Percentiles rank a stretch among this genome's conserved stretches.
Conservation (phyloP, 2,113 vertebrate genomes). For the Hippolais icterina region DNA sequence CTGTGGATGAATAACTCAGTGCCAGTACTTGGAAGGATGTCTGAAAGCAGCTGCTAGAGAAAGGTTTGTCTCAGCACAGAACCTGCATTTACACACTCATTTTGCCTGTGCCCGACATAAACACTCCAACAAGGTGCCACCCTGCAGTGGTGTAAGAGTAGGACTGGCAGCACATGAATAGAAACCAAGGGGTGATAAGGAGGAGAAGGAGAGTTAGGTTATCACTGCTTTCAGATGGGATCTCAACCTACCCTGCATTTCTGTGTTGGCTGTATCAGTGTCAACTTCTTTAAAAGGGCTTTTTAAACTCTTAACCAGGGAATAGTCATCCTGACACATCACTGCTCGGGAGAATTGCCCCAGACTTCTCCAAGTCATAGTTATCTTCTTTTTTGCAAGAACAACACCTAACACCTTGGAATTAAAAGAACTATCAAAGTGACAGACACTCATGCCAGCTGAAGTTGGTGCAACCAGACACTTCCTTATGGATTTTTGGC, state of each 20-base stretch:
- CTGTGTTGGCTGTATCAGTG: neutral
- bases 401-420: neutral
- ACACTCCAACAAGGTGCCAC: neutral
- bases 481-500: neutral
- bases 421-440: neutral
- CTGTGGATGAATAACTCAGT: neutral
- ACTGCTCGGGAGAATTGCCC: neutral
- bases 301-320: neutral
- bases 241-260: neutral
- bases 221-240: constrained; percentile 12
- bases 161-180: neutral
- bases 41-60: neutral
- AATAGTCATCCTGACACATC: neutral
- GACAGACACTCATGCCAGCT: neutral
- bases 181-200: neutral
- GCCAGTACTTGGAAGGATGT: neutral
- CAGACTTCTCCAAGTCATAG: neutral
- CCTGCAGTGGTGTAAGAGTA: neutral
- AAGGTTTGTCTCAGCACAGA: neutral
- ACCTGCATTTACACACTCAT: neutral
- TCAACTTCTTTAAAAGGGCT: neutral
- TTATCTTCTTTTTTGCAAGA: neutral
- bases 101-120: neutral
- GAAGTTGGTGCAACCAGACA: neutral
- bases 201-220: neutral